Conservation (phyloP, 2,888 invertebrate species). For the Helobdella robusta region DNA sequence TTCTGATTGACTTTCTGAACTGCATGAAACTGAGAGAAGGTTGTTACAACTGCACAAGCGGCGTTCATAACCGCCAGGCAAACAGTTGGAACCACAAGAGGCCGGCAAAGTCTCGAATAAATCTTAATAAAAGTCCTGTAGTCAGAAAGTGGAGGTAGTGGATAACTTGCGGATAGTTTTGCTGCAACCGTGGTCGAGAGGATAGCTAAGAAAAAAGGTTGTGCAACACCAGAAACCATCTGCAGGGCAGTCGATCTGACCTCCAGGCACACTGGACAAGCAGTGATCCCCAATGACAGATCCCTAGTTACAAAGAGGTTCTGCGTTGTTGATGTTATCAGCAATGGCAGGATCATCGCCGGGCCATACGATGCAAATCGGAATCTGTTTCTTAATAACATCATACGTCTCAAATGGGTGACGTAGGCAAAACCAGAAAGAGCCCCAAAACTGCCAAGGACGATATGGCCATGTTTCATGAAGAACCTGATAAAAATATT, state of each 20-base stretch:
- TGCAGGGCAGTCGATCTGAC: background rate
- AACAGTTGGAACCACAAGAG: background rate
- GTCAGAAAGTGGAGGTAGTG: background rate
- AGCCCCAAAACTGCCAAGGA: background rate
- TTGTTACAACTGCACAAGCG: background rate
- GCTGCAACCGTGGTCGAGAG: background rate
- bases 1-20: background rate
- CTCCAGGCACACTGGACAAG: background rate
- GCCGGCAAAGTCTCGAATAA: background rate
- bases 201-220: constrained; percentile 4
- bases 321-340: background rate
- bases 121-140: background rate
- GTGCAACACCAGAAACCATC: background rate
- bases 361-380: background rate
- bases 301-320: background rate
- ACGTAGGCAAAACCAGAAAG: background rate
- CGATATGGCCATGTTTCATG: background rate
- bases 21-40: background rate
- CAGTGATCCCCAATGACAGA: background rate
- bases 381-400: background rate
- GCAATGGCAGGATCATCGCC: background rate
- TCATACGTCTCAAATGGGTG: background rate
- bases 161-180: background rate
- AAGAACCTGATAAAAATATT: background rate
- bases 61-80: background rate